Conservation (phyloP, 1,140 invertebrate species). For the Lepidurus couesii region DNA sequence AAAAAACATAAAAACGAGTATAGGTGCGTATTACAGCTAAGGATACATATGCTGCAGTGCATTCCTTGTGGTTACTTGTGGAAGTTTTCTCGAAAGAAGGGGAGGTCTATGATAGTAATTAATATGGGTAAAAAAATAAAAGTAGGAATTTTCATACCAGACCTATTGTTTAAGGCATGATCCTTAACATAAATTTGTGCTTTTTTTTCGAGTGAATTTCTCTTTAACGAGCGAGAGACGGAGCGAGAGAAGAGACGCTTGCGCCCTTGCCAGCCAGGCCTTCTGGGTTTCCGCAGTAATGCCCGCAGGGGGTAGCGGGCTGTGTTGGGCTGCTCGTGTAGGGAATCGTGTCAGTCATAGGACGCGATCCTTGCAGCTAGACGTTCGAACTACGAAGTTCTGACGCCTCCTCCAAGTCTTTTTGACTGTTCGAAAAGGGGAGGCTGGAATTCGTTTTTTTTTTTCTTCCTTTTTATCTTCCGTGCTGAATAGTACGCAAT, state of each 20-base stretch:
- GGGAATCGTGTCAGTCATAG: background rate
- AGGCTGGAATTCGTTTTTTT: no score
- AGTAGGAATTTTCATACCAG: no score
- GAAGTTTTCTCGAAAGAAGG: no score
- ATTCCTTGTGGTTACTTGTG: no score
- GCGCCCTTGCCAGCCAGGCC: background rate
- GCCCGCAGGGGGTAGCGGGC: constrained; percentile 10
- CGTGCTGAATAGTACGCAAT: background rate
- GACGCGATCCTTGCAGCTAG: background rate
- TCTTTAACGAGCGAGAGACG: no score
- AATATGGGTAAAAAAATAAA: no score
- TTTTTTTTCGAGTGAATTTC: background rate
- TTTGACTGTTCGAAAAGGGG: no score
- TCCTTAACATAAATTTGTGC: background rate
- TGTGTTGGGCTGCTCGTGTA: background rate
- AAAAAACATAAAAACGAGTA: no score
- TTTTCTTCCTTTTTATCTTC: background rate
- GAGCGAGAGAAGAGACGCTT: background rate
- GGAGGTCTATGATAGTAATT: no score
- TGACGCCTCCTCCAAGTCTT: background rate
- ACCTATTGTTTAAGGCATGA: background rate
- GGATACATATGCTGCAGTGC: no score
- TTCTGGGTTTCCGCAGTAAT: constrained; percentile 1
- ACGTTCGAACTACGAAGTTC: background rate
- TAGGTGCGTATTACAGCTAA: no score